These are phyloP conservation scores for Athene cunicularia DNA, from an alignment of 2,113 vertebrate species.

Conservation along the genomic window DNA sequence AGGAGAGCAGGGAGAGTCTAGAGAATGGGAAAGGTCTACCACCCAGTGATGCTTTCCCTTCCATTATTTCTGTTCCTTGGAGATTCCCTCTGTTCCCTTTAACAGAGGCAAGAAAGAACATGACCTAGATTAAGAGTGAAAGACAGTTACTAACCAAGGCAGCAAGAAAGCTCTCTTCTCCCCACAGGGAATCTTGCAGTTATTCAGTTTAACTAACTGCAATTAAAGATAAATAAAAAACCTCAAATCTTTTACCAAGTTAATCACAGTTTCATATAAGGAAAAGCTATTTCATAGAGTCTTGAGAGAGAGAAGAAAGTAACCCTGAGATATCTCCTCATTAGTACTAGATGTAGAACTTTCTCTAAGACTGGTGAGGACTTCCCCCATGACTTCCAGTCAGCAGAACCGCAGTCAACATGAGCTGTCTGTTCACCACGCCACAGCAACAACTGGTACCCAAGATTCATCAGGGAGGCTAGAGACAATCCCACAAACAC, in stretches of 20 bases:
- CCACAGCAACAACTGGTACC: not conserved
- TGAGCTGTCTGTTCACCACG: accelerated
- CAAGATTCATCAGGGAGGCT: not conserved
- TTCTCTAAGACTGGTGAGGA: not conserved
- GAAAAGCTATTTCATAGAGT: not conserved
- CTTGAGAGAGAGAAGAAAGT: not conserved
- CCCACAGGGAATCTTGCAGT: not conserved
- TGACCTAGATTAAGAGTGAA: not conserved
- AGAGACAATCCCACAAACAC: not conserved
- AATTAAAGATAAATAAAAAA: not conserved
- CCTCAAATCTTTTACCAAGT: not conserved
- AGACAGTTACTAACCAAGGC: not conserved
- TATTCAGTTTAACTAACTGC: not conserved
- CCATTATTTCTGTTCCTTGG: not conserved
- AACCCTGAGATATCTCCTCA: not conserved
- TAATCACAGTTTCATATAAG: not conserved
- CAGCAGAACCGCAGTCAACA: not conserved
- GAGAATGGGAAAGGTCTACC: not conserved
- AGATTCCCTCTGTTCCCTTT: not conserved
- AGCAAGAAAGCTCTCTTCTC: not conserved
- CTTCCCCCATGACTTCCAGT: not conserved
- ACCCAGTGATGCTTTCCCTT: not conserved
- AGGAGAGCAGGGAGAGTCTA: not conserved
- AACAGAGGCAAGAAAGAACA: not conserved
- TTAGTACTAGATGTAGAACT: not conserved